A percentile compares a stretch with the other conserved stretches of the same genome.
phyloP scores from a whole-genome alignment of 2,113 vertebrate genomes.

The Chloropsis hardwickii region DNA sequence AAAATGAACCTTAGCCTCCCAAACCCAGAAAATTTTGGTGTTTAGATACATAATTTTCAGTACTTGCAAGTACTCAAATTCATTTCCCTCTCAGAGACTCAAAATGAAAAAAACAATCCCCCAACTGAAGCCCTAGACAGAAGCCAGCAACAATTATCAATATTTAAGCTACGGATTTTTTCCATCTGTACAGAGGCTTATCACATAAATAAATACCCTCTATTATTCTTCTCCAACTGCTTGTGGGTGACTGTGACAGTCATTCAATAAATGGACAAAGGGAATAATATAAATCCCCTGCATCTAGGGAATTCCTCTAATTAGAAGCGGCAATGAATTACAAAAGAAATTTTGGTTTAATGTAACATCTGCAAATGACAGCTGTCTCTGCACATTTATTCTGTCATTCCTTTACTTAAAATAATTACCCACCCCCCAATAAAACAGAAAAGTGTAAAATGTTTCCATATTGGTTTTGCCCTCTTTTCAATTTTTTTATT shows the following conservation, averaged over 20 bases:
- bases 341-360: constrained; percentile 71
- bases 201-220: constrained; percentile 66
- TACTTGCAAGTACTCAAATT: background rate
- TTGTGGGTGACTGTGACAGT: constrained; percentile 67
- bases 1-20: background rate
- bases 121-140: background rate
- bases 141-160: constrained; percentile 47
- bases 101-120: background rate
- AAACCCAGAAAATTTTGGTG: background rate
- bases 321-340: constrained; percentile 72
- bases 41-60: background rate
- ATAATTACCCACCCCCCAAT: background rate
- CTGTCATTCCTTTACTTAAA: constrained; percentile 66
- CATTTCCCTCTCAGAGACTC: background rate
- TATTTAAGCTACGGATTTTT: constrained; percentile 61
- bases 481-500: background rate
- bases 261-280: constrained; percentile 72
- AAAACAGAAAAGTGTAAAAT: background rate
- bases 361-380: constrained; percentile 71
- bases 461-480: background rate
- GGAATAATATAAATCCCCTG: constrained; percentile 68
- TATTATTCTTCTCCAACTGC: constrained; percentile 69
- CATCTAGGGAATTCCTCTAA: constrained; percentile 72
- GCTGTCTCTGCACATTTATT: constrained; percentile 50
- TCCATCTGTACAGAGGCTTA: constrained; percentile 57